Evolutionary conservation across 2,113 vertebrate genomes (phyloP).

Genomic region (Laticauda colubrina): DNA sequence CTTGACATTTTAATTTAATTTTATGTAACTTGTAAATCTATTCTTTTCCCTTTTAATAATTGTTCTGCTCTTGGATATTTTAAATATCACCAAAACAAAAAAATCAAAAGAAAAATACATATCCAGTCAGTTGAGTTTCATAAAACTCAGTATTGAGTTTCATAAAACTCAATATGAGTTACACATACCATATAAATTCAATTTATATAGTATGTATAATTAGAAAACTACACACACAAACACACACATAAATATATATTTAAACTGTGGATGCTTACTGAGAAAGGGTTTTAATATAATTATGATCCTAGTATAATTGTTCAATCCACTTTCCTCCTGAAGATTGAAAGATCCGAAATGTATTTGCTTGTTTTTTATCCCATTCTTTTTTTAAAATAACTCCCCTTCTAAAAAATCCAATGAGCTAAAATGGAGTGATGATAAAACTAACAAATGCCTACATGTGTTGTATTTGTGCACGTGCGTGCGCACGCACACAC

Average conservation of each 20-base stretch:
- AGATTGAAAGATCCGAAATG: background rate
- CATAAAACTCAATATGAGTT: background rate
- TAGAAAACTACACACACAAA: background rate
- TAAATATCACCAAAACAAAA: background rate
- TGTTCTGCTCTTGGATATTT: background rate
- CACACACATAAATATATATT: background rate
- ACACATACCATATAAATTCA: background rate
- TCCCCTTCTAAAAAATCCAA: background rate
- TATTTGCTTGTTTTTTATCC: background rate
- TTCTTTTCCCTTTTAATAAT: background rate
- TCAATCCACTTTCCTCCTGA: background rate
- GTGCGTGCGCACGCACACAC: too few species aligned
- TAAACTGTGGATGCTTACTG: background rate
- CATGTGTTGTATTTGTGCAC: background rate
- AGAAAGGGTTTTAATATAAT: background rate
- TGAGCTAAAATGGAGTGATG: background rate
- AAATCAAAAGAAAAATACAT: background rate
- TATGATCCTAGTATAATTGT: background rate
- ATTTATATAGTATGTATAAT: background rate
- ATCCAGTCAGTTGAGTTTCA: background rate
- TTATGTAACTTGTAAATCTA: background rate
- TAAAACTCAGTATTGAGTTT: background rate
- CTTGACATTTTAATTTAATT: background rate
- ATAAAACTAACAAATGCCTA: background rate
- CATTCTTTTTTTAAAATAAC: background rate